Base-by-base conservation (phyloP, 2,113 vertebrate genomes). In the Andinoacara biseriatus region DNA sequence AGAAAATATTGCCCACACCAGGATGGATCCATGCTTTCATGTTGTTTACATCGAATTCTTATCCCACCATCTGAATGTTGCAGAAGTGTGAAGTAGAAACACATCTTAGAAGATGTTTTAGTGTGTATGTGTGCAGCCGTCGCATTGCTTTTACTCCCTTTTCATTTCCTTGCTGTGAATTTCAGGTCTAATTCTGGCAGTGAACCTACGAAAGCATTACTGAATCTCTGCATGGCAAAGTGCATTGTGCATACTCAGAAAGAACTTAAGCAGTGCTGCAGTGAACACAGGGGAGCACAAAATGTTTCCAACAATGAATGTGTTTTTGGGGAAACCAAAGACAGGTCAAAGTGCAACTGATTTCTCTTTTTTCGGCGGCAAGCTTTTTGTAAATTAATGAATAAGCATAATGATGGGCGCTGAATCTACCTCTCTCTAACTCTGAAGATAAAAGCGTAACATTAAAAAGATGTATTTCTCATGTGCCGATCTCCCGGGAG, bases 401-500 rank as follows among this genome's bases (percentile, higher is more conserved):
- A 63, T 78, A 85, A 54, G 57, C 35, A 11, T 60, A 84, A 83
- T 58, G 82, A 75, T 80, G 58, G 10, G 58, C 26, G 26, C 76
- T 24, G 75, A 65, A 77, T 62, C 72, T 46, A 31, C 18, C 62
- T 8, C 72, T 18, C n/a, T 33, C 56, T 82, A 1, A 63, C 76
- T 77, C 10, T 13, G 52, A 83, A 89, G 87, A 92, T 89, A 65
- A 89, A 94, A 92, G 75, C 76, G 35, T 3, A 58, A 35, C 65
- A 80, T 83, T 89, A 92, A 85, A 87, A 54, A 74, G 33, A 80
- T 81, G 76, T 62, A 84, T 89, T 83, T 88, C 87, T 82, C 80
- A 77, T 58, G 59, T 67, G 57, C 58, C 33, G 15, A 26, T 85
- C 93, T 93, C 91, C 58, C 1, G 86, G 90, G 94, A 94, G 88